These are phyloP conservation scores for Andrena praecox DNA, from an alignment of 2,888 invertebrate genomes.

Conservation along the genomic window DNA sequence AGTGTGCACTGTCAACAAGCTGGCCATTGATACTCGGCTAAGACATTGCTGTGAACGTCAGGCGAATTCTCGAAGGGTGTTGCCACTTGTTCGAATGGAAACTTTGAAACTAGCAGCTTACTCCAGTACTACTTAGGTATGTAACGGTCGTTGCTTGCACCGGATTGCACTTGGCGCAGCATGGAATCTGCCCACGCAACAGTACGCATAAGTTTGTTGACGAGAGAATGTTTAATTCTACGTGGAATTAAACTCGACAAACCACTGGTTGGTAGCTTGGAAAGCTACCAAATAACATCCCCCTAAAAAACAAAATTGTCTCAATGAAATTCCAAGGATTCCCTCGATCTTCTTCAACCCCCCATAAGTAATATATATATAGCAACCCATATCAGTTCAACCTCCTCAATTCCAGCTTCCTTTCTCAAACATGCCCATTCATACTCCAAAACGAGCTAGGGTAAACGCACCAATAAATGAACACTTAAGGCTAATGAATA, in stretches of 20 bases:
- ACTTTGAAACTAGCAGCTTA: constrained; percentile 51
- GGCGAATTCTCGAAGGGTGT: constrained; percentile 46
- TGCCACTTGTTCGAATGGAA: constrained; percentile 51
- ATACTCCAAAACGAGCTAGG: not conserved
- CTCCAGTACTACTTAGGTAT: not conserved
- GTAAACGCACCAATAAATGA: too few relatives aligned
- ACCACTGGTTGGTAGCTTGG: too few relatives aligned
- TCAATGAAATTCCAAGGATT: too few relatives aligned
- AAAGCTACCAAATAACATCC: too few relatives aligned
- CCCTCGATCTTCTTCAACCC: too few relatives aligned
- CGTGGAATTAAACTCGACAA: not conserved
- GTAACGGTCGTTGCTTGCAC: constrained; percentile 1
- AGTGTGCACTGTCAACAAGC: constrained; percentile 38
- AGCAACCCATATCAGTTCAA: too few relatives aligned
- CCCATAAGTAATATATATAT: too few relatives aligned
- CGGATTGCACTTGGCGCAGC: constrained; percentile 21
- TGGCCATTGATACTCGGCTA: constrained; percentile 46
- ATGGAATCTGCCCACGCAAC: constrained; percentile 8
- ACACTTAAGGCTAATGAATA: too few relatives aligned
- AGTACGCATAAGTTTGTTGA: constrained; percentile 4
- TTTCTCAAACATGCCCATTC: not conserved
- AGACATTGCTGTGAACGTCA: constrained; percentile 32
- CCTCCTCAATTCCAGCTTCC: too few relatives aligned
- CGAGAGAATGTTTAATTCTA: not conserved
- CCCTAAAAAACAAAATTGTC: too few relatives aligned